phyloP scores from a whole-genome alignment of 2,888 invertebrate genomes.

The Nezara viridula region DNA sequence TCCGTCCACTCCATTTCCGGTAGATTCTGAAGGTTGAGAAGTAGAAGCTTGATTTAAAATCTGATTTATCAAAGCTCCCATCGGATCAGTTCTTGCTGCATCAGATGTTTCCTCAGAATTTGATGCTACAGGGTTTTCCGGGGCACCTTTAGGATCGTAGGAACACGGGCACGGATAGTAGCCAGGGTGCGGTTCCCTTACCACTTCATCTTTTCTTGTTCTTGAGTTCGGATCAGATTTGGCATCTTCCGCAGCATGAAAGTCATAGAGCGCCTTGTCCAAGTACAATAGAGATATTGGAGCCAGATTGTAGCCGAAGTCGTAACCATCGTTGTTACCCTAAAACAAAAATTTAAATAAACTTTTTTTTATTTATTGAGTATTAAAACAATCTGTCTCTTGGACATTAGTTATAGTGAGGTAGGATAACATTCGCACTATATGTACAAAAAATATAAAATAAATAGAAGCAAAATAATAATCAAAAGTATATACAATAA shows the following conservation, averaged over 20 bases:
- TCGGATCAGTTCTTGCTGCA: not conserved
- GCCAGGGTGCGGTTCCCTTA: not conserved
- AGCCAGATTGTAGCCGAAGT: not conserved
- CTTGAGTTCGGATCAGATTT: not conserved
- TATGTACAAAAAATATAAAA: no score
- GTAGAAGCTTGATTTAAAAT: not conserved
- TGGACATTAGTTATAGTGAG: no score
- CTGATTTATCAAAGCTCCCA: not conserved
- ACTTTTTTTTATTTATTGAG: no score
- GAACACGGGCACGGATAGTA: not conserved
- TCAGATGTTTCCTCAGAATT: not conserved
- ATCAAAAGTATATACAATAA: no score
- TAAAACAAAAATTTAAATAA: not conserved
- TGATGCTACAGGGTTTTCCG: not conserved
- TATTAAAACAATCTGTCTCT: no score
- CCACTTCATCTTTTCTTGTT: not conserved
- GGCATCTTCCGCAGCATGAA: not conserved
- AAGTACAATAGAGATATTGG: not conserved
- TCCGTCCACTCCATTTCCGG: not conserved
- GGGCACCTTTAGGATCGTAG: rapidly evolving
- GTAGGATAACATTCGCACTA: no score
- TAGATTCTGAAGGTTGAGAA: not conserved
- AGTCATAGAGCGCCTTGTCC: not conserved
- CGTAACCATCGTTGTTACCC: not conserved
- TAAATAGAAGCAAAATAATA: no score